Percentiles rank a stretch among this genome's conserved stretches.
Conservation (phyloP, 2,797 vertebrate genomes). For the Paratrypauchen microcephalus region DNA sequence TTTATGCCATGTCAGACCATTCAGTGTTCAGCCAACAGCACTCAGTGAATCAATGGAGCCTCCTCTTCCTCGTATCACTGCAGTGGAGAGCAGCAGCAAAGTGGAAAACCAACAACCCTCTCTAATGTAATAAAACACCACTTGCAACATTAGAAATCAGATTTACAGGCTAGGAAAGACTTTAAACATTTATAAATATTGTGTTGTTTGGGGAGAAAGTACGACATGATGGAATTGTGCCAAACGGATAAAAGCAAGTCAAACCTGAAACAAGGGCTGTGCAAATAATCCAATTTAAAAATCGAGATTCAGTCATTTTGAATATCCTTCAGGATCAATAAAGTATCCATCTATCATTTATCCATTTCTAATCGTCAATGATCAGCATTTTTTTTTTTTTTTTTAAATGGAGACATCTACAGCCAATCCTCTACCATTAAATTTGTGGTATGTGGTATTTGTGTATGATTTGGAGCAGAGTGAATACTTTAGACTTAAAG, state of each 20-base stretch:
- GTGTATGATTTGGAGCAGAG: no score
- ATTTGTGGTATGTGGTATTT: no score
- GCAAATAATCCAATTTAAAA: no score
- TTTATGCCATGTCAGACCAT: conserved; percentile 25
- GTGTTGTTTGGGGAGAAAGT: background rate
- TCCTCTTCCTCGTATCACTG: conserved; percentile 53
- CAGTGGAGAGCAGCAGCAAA: conserved; percentile 27
- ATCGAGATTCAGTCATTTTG: no score
- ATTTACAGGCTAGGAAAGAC: conserved; percentile 1
- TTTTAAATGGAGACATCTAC: no score
- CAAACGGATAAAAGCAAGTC: conserved; percentile 14
- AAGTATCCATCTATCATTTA: no score
- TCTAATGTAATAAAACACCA: conserved; percentile 21
- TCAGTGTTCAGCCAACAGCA: conserved; percentile 31
- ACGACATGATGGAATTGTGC: conserved; percentile 8
- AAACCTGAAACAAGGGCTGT: conserved; percentile 14
- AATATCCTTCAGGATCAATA: no score
- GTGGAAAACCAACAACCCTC: conserved; percentile 28
- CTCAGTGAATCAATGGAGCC: conserved; percentile 31
- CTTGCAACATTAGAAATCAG: background rate
- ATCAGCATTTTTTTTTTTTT: no score
- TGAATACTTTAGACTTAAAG: no score
- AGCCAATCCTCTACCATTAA: no score
- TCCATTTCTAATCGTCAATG: no score
- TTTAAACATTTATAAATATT: conserved; percentile 4